phyloP scores from a whole-genome alignment of 2,113 vertebrate genomes.

The Rostratula benghalensis region DNA sequence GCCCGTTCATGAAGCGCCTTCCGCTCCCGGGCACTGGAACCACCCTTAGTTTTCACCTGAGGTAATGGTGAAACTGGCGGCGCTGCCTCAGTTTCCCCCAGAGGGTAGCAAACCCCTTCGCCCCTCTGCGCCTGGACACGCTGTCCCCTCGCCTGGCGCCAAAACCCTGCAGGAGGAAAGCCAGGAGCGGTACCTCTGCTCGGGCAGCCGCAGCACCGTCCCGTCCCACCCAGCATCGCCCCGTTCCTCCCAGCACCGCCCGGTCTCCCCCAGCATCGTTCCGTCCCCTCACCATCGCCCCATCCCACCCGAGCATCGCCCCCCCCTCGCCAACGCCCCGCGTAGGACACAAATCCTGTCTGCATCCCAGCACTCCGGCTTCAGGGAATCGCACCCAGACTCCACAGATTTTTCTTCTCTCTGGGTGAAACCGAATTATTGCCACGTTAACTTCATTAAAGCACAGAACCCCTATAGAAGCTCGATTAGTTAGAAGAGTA shows the following conservation, averaged over 20 bases:
- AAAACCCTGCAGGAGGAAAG: fast-evolving
- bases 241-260: neutral
- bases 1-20: neutral
- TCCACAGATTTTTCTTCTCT: fast-evolving
- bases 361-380: no score
- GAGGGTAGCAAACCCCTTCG: no score
- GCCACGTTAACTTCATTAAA: neutral
- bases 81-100: neutral
- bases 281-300: neutral
- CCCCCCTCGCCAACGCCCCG: no score
- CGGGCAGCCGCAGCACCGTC: neutral
- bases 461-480: neutral
- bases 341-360: neutral
- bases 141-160: neutral
- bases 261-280: neutral
- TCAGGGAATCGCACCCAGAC: neutral
- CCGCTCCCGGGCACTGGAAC: neutral
- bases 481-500: neutral
- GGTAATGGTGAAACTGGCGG: neutral
- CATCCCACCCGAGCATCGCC: no score
- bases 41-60: neutral
- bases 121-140: neutral
- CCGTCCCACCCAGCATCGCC: neutral
- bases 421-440: neutral
- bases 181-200: neutral